phyloP scores from a whole-genome alignment of 2,113 vertebrate species.

The Crotalus viridis region DNA sequence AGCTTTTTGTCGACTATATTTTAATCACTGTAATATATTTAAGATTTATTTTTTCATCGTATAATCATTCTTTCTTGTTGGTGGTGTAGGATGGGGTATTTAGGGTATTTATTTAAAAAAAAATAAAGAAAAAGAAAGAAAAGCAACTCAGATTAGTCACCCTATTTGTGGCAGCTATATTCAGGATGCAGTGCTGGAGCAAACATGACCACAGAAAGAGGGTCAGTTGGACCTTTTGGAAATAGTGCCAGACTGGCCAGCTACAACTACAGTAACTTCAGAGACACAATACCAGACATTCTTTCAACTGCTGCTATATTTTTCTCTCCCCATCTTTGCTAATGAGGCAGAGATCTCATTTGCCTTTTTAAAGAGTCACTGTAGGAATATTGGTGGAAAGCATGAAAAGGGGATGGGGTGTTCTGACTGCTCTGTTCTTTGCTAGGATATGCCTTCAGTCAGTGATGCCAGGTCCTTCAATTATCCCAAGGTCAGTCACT shows the following conservation, averaged over 20 bases:
- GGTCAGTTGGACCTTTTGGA: not conserved
- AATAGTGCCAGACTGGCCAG: not conserved
- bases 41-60: not conserved
- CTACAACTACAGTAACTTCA: too few species aligned
- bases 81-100: not conserved
- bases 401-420: not conserved
- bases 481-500: conserved; percentile 1
- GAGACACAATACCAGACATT: not conserved
- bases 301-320: not conserved
- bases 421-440: not conserved
- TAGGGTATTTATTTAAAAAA: not conserved
- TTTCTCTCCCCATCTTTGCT: not conserved
- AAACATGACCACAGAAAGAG: not conserved
- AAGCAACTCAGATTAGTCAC: not conserved
- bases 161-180: not conserved
- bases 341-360: not conserved
- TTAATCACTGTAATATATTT: not conserved
- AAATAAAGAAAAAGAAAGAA: not conserved
- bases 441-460: not conserved
- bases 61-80: not conserved
- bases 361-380: not conserved
- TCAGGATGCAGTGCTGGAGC: not conserved
- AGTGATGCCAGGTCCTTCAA: not conserved
- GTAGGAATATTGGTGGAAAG: not conserved
- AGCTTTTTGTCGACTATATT: not conserved